Conservation (phyloP, 30 jellyfish, hydroid and myxozoan species). For the Cassiopea xamachana region DNA sequence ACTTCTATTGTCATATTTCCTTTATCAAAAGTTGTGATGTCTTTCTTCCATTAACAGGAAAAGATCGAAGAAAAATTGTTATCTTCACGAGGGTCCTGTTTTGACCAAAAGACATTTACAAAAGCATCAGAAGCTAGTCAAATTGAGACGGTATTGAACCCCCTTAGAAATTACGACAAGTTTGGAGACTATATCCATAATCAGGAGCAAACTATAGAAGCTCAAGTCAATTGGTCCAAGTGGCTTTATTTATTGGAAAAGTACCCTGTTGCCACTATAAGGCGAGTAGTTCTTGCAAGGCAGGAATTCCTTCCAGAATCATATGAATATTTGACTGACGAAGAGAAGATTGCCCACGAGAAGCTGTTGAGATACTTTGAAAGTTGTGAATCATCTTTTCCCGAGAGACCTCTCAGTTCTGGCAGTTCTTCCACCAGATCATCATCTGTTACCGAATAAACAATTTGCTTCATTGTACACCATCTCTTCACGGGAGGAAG, state of each 20-base stretch:
- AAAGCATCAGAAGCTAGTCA: background rate
- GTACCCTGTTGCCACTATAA: slow-evolving; percentile 26
- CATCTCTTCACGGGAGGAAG: too few species aligned
- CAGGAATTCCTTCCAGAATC: slow-evolving; percentile 67
- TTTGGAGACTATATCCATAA: slow-evolving; percentile 63
- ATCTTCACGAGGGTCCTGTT: slow-evolving; percentile 1
- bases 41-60: background rate
- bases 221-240: slow-evolving; percentile 21
- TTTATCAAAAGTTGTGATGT: background rate
- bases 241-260: slow-evolving; percentile 28
- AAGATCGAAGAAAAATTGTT: slow-evolving; percentile 51
- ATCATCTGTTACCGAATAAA: slow-evolving; percentile 14
- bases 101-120: background rate
- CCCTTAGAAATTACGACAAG: slow-evolving; percentile 17
- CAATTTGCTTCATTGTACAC: too few species aligned
- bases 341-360: slow-evolving; percentile 68
- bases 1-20: background rate
- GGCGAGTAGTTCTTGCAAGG: slow-evolving; percentile 46
- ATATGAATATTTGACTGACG: slow-evolving; percentile 52
- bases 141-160: slow-evolving; percentile 19
- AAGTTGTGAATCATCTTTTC: background rate
- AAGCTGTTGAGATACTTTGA: slow-evolving; percentile 53
- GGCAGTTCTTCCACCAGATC: slow-evolving; percentile 50
- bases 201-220: slow-evolving; percentile 32
- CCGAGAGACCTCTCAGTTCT: slow-evolving; percentile 44